Base-by-base conservation (phyloP, 2,888 invertebrate species). In the Periphyllus acericola region DNA sequence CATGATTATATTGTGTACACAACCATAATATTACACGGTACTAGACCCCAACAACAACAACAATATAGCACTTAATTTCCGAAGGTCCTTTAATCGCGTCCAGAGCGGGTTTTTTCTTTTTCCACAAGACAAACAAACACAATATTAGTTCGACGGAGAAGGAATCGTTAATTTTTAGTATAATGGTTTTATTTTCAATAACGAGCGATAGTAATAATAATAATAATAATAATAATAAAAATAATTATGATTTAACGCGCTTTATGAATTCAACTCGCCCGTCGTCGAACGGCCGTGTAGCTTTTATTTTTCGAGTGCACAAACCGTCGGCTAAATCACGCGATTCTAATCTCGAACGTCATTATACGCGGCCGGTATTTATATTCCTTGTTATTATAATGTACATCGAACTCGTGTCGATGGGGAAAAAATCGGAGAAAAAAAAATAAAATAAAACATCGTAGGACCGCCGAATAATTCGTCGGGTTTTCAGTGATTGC, bases 271-370 rank as follows among this genome's bases (percentile, higher is more conserved):
- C 34, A 8, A 81, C 25, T 71, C 52, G 71, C 71, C 72, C 71
- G 29, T 32, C 32, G 3, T 32, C 52, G 72, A 52, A 29, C 8
- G 72, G 34, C 17, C 60, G 60, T 25, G 60, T 25, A 25, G 60
- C 0, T 25, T 74, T 46, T 46, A 9, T 46, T 46, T 46, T 46
- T 46, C 5, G 60, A 83, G 34, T 36, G 19, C 52, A 25, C 68
- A 19, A 17, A 72, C 72, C 25, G 52, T 72, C 9, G 25, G n/a
- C 71, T 55, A 74, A 74, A 83, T 40, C 74, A 83, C 36, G 34
- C 74, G 55, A 60, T 83, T 75, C 36, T 83, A 74, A 83, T 83
- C 32, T 36, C 17, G n/a, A 83, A 75, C 55, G n/a, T 83, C 83
- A 36, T 83, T 55, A 74, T 9, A n/a, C 8, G 25, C 29, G 71